These are phyloP conservation scores for Anastrepha ludens DNA, from an alignment of 1,140 invertebrate genomes.

Conservation along the genomic window DNA sequence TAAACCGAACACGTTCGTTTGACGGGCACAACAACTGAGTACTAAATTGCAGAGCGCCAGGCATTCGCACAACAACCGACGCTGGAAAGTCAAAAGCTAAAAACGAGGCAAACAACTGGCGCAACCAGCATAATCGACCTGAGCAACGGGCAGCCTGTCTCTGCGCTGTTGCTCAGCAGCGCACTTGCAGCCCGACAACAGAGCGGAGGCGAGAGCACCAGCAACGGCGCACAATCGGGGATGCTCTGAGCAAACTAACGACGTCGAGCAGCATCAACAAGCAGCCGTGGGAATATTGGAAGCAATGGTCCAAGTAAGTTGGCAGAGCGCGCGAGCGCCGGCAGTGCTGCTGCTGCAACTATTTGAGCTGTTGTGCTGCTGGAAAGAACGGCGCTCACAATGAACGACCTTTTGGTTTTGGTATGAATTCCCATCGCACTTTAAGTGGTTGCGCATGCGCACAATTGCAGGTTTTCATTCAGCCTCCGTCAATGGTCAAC, in stretches of 20 bases:
- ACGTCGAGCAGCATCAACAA: not conserved
- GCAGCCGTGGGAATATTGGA: not conserved
- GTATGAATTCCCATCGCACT: not conserved
- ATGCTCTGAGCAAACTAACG: not conserved
- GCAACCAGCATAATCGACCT: not conserved
- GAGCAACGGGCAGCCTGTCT: not conserved
- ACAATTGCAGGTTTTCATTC: not conserved
- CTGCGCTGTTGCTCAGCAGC: slow-evolving; percentile 10
- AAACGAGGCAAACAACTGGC: not conserved
- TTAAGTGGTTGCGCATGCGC: not conserved
- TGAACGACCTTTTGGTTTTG: not conserved
- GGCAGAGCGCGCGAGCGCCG: not conserved
- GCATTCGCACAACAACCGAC: slow-evolving; percentile 53
- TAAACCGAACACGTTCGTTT: slow-evolving; percentile 62
- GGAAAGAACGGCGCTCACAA: not conserved
- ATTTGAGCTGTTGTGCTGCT: not conserved
- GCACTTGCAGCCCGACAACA: slow-evolving; percentile 2
- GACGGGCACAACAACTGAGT: slow-evolving; percentile 72
- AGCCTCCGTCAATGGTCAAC: not conserved
- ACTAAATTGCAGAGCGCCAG: slow-evolving; percentile 63
- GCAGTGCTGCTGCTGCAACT: not conserved
- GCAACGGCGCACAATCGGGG: not conserved
- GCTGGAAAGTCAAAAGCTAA: slow-evolving; percentile 50
- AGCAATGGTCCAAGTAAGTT: not conserved
- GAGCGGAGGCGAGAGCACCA: not conserved